Conservation (phyloP, 2,113 vertebrate genomes). For the Elgaria multicarinata region DNA sequence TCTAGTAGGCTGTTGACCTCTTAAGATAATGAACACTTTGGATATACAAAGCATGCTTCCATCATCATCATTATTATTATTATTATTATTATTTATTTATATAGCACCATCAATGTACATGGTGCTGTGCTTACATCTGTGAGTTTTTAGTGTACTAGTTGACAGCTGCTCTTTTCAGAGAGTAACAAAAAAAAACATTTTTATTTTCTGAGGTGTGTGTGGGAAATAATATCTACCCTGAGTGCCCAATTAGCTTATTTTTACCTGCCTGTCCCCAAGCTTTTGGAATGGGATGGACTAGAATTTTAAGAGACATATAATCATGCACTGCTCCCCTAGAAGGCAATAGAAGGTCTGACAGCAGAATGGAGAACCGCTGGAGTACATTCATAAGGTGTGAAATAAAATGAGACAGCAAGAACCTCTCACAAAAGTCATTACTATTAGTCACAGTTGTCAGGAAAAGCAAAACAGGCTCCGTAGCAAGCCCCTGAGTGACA, state of each 20-base stretch:
- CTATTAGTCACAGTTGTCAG: constrained; percentile 18
- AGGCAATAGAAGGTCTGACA: constrained; percentile 13
- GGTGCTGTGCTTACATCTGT: background rate
- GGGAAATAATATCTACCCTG: background rate
- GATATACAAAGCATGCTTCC: background rate
- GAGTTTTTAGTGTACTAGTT: too few relatives aligned
- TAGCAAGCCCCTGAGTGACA: background rate
- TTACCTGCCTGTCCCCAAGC: background rate
- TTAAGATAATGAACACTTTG: background rate
- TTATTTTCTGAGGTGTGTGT: background rate
- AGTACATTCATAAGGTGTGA: constrained; percentile 39
- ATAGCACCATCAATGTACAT: too few relatives aligned
- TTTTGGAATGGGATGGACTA: background rate
- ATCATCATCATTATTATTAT: too few relatives aligned
- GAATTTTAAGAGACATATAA: constrained; percentile 13
- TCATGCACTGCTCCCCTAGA: background rate
- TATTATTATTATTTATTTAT: too few relatives aligned
- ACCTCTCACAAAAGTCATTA: constrained; percentile 12
- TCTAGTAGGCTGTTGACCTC: background rate
- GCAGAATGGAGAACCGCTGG: background rate
- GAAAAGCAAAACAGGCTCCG: background rate
- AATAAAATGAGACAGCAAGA: constrained; percentile 40
- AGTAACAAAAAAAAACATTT: background rate
- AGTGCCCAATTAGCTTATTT: background rate
- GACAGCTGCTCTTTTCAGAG: background rate